Evolutionary conservation across 2,888 invertebrate species (phyloP).

Genomic region (Ligdia adustata): DNA sequence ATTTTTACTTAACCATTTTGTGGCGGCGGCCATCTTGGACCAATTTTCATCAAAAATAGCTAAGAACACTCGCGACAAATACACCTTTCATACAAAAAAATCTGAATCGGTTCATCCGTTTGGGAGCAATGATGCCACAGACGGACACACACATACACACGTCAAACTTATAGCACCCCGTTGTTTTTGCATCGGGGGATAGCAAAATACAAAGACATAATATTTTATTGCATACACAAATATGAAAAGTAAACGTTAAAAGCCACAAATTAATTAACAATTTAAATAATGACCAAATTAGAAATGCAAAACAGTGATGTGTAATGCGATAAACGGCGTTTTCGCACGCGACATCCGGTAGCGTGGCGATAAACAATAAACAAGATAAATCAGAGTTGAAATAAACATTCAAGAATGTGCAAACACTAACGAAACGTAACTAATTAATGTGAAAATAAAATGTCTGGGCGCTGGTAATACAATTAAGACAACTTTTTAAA

Average conservation of each 20-base stretch:
- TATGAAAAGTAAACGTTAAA: conserved; percentile 5
- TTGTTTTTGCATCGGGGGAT: too few species aligned
- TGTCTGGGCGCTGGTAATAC: conserved; percentile 20
- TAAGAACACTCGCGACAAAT: too few species aligned
- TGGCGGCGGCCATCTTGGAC: too few species aligned
- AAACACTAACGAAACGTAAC: conserved; percentile 41
- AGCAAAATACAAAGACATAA: not conserved
- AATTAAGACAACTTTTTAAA: conserved; percentile 23
- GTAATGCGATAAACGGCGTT: conserved; percentile 46
- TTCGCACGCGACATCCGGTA: conserved; percentile 49
- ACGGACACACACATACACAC: too few species aligned
- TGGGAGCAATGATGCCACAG: too few species aligned
- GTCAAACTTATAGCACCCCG: too few species aligned
- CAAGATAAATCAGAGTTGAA: conserved; percentile 36
- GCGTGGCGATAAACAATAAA: conserved; percentile 35
- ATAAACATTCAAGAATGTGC: conserved; percentile 32
- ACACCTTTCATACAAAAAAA: too few species aligned
- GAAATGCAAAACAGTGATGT: conserved; percentile 44
- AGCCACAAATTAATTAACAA: conserved; percentile 27
- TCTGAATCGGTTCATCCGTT: too few species aligned
- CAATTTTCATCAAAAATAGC: too few species aligned
- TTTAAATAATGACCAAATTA: conserved; percentile 40
- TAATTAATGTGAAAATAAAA: conserved; percentile 38
- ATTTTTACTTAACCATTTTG: too few species aligned
- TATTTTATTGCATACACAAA: not conserved